Percentiles rank a stretch among this genome's conserved stretches.
Evolutionary conservation across 2,113 vertebrate species (phyloP).

Genomic region (Microtus ochrogaster): DNA sequence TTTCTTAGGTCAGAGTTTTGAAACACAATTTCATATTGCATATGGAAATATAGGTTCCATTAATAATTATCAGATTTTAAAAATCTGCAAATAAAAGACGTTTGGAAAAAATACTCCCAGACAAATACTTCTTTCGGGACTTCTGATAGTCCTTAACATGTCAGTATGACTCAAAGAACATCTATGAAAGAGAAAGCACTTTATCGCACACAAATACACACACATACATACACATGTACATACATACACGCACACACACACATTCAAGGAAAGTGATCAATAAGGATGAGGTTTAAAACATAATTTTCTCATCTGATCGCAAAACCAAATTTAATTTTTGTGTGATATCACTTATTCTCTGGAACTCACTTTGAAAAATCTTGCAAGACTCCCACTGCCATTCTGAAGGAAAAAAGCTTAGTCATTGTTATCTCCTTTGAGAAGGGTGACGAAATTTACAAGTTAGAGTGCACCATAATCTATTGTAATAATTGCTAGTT

Average conservation of each 20-base stretch:
- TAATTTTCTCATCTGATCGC: neutral
- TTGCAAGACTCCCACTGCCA: neutral
- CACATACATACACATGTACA: too few relatives aligned
- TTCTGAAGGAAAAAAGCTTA: neutral
- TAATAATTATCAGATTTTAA: neutral
- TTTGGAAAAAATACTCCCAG: neutral
- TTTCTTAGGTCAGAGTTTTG: neutral
- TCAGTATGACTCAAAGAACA: neutral
- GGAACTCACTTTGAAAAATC: neutral
- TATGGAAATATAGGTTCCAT: neutral
- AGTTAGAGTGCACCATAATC: neutral
- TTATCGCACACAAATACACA: neutral
- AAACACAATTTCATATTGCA: neutral
- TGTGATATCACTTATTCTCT: neutral
- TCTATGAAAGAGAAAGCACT: neutral
- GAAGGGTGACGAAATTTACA: neutral
- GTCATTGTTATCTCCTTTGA: neutral
- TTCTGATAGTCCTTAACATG: conserved; percentile 4
- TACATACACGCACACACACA: too few relatives aligned
- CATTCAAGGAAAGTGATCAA: neutral
- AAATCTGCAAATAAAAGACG: neutral
- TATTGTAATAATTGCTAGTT: neutral
- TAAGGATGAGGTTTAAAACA: neutral
- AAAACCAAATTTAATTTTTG: conserved; percentile 38
- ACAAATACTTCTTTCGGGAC: neutral